Percentiles rank a stretch among this genome's conserved stretches.
phyloP scores from a whole-genome alignment of 2,888 invertebrate genomes.

The Leptura quadrifasciata region DNA sequence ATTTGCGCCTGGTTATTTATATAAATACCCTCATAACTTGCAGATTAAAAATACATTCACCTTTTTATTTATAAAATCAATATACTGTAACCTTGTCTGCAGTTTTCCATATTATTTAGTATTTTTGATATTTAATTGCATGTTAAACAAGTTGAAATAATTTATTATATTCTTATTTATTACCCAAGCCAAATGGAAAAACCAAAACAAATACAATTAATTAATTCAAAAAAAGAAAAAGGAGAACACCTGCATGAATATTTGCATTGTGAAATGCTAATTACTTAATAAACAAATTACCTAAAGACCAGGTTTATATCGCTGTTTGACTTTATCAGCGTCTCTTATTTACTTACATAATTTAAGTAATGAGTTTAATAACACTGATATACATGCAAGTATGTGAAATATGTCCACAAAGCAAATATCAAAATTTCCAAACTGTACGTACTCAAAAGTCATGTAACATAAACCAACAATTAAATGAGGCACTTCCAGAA shows the following conservation, averaged over 20 bases:
- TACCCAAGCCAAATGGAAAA: not conserved
- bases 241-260: not conserved
- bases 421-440: conserved; percentile 17
- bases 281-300: not conserved
- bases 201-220: not conserved
- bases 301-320: not conserved
- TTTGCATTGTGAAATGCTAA: not conserved
- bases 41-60: no score
- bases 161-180: no score
- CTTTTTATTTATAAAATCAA: no score
- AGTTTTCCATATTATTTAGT: no score
- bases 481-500: conserved; percentile 27
- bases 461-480: conserved; percentile 8
- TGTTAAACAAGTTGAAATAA: no score
- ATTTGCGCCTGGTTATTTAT: no score
- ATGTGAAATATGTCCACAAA: conserved; percentile 23
- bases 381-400: conserved; percentile 8
- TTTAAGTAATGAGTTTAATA: conserved; percentile 16
- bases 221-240: not conserved
- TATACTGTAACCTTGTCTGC: no score
- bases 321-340: not conserved
- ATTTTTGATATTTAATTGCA: no score
- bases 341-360: conserved; percentile 13
- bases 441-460: not conserved
- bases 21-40: no score